Evolutionary conservation across 2,797 vertebrate genomes (phyloP).

Genomic region (Varecia variegata): DNA sequence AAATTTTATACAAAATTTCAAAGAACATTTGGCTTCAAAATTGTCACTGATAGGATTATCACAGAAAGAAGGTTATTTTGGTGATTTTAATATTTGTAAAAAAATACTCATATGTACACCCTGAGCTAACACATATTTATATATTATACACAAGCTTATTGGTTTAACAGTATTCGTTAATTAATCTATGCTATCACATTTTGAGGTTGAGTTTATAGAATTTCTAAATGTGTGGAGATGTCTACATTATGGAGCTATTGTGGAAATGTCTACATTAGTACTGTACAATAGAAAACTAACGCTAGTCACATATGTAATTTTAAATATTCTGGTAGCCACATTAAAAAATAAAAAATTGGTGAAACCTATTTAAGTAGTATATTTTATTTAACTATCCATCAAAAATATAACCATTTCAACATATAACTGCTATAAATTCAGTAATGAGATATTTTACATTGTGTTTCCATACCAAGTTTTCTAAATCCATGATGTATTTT

Average conservation of each 20-base stretch:
- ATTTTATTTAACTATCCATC: not conserved
- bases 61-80: not conserved
- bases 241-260: not conserved
- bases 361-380: not conserved
- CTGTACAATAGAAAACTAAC: not conserved
- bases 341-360: not conserved
- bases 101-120: not conserved
- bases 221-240: not conserved
- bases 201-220: not conserved
- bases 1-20: slow-evolving; percentile 15
- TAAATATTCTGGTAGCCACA: not conserved
- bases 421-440: not conserved
- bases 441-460: not conserved
- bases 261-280: not conserved
- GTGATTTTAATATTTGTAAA: not conserved
- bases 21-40: slow-evolving; percentile 21
- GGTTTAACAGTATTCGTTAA: not conserved
- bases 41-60: not conserved
- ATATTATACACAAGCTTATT: not conserved
- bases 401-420: not conserved
- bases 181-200: not conserved
- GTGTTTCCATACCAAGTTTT: not conserved
- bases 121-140: not conserved
- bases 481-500: not conserved
- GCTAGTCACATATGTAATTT: not conserved